Conservation (phyloP, 1,140 invertebrate genomes). For the Drosophila kurseongensis region DNA sequence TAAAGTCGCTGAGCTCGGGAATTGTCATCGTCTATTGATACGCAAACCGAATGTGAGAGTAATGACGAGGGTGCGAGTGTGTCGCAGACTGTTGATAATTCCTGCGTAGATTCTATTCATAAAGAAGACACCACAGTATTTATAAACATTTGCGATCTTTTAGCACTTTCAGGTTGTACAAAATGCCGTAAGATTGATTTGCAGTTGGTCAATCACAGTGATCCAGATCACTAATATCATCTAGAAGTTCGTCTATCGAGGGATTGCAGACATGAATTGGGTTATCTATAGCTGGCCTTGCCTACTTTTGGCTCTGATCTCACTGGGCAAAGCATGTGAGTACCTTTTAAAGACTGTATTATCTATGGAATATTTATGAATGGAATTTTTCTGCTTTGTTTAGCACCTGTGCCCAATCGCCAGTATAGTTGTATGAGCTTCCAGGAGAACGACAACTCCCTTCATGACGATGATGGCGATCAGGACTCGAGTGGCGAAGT, state of each 20-base stretch:
- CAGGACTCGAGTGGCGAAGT: conserved; percentile 42
- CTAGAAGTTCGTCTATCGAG: background rate
- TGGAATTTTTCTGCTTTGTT: background rate
- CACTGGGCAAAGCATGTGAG: conserved; percentile 49
- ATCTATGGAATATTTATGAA: background rate
- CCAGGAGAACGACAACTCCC: conserved; percentile 67
- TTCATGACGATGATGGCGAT: conserved; percentile 71
- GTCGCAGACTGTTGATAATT: conserved; percentile 35
- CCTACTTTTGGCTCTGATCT: conserved; percentile 47
- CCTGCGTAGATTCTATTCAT: conserved; percentile 30
- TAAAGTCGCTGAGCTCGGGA: conserved; percentile 56
- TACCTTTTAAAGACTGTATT: background rate
- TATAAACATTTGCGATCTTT: conserved; percentile 19
- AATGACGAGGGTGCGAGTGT: conserved; percentile 9
- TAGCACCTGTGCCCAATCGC: conserved; percentile 58
- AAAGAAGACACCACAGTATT: conserved; percentile 17
- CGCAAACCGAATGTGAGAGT: conserved; percentile 9
- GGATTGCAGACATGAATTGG: conserved; percentile 44
- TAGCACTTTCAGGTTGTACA: conserved; percentile 34
- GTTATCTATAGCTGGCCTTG: conserved; percentile 33
- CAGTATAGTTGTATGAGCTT: conserved; percentile 78
- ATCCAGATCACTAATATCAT: conserved; percentile 1
- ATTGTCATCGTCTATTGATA: conserved; percentile 52
- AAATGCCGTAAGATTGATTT: conserved; percentile 55
- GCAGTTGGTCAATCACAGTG: background rate